phyloP scores from a whole-genome alignment of 2,888 invertebrate genomes.

The Arrhopalites spinosus region DNA sequence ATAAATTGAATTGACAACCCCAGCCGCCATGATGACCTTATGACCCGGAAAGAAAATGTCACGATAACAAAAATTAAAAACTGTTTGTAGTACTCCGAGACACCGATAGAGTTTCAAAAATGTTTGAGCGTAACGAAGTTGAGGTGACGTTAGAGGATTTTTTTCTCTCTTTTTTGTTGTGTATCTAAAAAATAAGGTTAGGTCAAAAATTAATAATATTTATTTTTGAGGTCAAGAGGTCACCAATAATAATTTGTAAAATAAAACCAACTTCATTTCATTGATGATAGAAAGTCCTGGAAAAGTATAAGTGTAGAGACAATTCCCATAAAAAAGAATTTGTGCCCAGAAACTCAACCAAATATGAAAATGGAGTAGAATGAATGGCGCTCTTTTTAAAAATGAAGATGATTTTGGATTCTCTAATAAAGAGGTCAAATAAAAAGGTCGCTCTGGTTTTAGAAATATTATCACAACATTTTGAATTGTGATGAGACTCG shows the following conservation, averaged over 20 bases:
- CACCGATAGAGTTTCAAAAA: background rate
- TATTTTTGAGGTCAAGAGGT: background rate
- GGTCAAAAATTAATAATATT: background rate
- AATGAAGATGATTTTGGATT: background rate
- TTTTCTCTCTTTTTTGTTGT: background rate
- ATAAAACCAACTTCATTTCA: background rate
- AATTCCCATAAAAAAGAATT: background rate
- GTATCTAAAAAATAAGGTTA: background rate
- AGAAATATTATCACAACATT: background rate
- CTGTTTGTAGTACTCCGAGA: background rate
- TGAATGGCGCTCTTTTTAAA: background rate
- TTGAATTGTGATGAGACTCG: background rate
- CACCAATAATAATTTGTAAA: too few species aligned
- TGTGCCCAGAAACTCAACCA: slow-evolving; percentile 9
- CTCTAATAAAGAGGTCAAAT: background rate
- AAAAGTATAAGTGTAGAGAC: background rate
- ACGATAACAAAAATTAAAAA: background rate
- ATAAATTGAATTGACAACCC: background rate
- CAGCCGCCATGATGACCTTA: background rate
- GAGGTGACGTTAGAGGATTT: too few species aligned
- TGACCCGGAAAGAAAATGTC: slow-evolving; percentile 1
- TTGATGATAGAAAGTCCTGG: background rate
- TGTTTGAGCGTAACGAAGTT: background rate
- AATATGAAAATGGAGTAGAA: background rate
- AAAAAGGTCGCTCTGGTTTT: background rate